A percentile compares a stretch with the other conserved stretches of the same genome.
These are phyloP conservation scores for Perizoma affinitatum DNA, from an alignment of 2,888 invertebrate genomes.

Conservation along the genomic window DNA sequence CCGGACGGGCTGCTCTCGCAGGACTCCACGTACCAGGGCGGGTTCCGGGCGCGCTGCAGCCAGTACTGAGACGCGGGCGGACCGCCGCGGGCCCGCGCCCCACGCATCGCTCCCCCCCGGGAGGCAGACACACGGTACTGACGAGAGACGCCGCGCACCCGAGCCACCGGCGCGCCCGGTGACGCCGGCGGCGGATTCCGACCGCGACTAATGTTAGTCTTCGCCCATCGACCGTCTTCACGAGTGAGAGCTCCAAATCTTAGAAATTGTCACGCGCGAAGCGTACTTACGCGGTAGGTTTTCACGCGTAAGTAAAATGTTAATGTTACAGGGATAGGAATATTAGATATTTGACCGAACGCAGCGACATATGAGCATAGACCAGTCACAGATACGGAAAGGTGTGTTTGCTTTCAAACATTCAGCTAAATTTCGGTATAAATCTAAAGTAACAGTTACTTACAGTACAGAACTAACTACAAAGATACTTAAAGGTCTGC, in stretches of 20 bases:
- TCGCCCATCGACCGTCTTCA: constrained; percentile 51
- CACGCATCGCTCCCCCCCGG: constrained; percentile 49
- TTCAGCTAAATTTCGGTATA: constrained; percentile 10
- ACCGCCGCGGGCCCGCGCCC: constrained; percentile 74
- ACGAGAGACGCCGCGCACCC: constrained; percentile 52
- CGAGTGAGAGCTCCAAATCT: constrained; percentile 49
- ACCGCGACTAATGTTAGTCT: constrained; percentile 51
- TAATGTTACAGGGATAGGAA: constrained; percentile 60
- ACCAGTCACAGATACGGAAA: constrained; percentile 12
- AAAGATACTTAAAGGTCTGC: constrained; percentile 26
- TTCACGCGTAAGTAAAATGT: constrained; percentile 46
- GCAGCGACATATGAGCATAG: constrained; percentile 16
- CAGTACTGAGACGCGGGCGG: constrained; percentile 91
- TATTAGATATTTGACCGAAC: constrained; percentile 51
- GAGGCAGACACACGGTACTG: constrained; percentile 48
- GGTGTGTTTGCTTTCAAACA: constrained; percentile 12
- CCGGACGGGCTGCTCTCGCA: constrained; percentile 97
- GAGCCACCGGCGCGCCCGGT: constrained; percentile 46
- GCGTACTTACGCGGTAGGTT: constrained; percentile 49
- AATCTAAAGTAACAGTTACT: constrained; percentile 11
- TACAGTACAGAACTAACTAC: constrained; percentile 26
- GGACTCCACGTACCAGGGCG: constrained; percentile 93
- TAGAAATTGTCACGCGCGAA: constrained; percentile 57
- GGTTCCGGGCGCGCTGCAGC: constrained; percentile 86
- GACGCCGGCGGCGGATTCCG: constrained; percentile 45